A percentile compares a stretch with the other conserved stretches of the same genome.
Evolutionary conservation across 2,888 invertebrate genomes (phyloP).

Genomic region (Amorpha juglandis): DNA sequence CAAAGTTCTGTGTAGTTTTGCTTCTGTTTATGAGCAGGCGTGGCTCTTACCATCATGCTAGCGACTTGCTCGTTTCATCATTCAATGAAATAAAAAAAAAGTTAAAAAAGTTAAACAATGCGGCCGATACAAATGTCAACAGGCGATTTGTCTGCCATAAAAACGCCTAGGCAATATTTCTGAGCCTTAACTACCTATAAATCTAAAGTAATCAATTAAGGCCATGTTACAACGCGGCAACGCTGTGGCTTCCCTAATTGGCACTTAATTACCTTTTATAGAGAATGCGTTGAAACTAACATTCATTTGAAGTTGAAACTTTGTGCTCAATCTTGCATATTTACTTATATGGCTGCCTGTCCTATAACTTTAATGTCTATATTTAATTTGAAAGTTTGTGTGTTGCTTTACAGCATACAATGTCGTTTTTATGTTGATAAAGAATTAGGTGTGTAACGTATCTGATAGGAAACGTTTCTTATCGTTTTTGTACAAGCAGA

Average conservation of each 20-base stretch:
- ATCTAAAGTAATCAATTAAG: slow-evolving; percentile 46
- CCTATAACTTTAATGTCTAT: not conserved
- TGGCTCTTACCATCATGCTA: too few relatives aligned
- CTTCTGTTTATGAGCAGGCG: too few relatives aligned
- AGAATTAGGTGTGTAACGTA: too few relatives aligned
- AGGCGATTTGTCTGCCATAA: slow-evolving; percentile 8
- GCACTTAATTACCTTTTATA: slow-evolving; percentile 44
- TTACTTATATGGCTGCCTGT: not conserved
- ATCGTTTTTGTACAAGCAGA: too few relatives aligned
- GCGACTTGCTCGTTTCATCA: too few relatives aligned
- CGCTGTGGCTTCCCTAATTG: slow-evolving; percentile 54
- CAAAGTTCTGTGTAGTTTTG: too few relatives aligned
- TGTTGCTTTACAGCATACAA: too few relatives aligned
- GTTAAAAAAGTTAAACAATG: too few relatives aligned
- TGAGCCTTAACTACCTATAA: slow-evolving; percentile 42
- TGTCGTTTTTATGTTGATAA: too few relatives aligned
- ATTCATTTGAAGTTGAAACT: not conserved
- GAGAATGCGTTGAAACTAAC: not conserved
- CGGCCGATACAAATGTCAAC: not conserved
- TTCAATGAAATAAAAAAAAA: too few relatives aligned
- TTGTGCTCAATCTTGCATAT: not conserved
- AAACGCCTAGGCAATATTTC: not conserved
- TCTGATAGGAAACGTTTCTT: too few relatives aligned
- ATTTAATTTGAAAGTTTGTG: not conserved
- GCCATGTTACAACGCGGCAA: slow-evolving; percentile 38